Base-by-base conservation (phyloP, 1,140 invertebrate species). In the Penaeus indicus region DNA sequence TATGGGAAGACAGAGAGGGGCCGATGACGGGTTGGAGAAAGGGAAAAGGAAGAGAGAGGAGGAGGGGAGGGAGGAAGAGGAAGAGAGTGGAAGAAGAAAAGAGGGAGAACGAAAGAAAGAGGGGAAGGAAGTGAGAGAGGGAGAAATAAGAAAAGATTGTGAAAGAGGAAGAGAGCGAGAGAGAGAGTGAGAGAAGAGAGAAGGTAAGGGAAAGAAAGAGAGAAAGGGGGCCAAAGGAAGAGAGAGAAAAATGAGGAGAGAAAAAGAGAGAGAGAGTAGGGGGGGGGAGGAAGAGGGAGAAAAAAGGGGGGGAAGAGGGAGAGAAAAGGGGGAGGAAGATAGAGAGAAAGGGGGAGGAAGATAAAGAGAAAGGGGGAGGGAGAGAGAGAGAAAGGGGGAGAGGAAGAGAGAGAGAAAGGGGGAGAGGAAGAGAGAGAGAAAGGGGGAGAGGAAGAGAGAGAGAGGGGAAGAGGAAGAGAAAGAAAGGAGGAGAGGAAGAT, bases 111-210 rank as follows among this genome's bases (percentile, higher is more conserved):
- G n/a, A 25, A 42, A 25, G n/a, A 25, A n/a, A 25, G 11, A 27
- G 3, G 25, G 11, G 25, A 27, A 11, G 11, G 42, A 42, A 77
- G 10, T 8, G n/a, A 10, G n/a, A 25, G n/a, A 25, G 11, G 8
- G 4, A 77, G 4, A 3, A 25, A 54, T 60, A 80, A 21, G 19
- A 8, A 3, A 10, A 19, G 54, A 60, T 5, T 22, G 42, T 7
- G n/a, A 4, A 18, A 18, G 61, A 19, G 5, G 18, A 18, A 27
- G 25, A 19, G 42, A 25, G 19, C 25, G 42, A n/a, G 38, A 21
- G 42, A 77, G 72, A 77, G n/a, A 18, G n/a, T 18, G 72, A 77
- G 77, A 79, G 77, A 79, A 38, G 42, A 38, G 42, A 38, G 42
- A 38, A 79, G 77, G 42, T n/a, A 42, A 25, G 42, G 38, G 21